Conservation (phyloP, 2,113 vertebrate genomes). For the Enhydra lutris region DNA sequence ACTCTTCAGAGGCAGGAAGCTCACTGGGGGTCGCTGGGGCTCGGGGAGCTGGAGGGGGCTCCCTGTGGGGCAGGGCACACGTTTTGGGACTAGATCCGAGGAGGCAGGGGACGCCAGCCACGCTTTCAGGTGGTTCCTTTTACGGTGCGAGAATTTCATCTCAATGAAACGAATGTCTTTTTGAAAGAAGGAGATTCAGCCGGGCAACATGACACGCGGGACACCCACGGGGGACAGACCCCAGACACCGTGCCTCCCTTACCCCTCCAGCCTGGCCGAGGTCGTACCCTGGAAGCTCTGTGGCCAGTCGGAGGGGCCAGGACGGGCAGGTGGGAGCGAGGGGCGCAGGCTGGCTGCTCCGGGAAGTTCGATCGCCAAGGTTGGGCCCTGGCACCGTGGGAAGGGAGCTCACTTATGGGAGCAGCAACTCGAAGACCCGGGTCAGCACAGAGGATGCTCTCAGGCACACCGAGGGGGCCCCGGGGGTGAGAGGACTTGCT, state of each 20-base stretch:
- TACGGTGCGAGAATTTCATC: accelerated
- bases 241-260: accelerated
- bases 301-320: accelerated
- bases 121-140: accelerated
- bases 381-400: too few species aligned
- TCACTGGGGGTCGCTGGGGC: accelerated
- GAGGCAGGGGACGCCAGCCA: accelerated
- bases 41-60: background rate
- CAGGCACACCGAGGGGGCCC: too few species aligned
- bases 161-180: background rate
- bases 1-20: background rate
- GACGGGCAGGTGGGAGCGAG: accelerated
- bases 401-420: background rate
- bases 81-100: accelerated
- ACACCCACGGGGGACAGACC: accelerated
- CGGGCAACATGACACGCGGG: accelerated
- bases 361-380: accelerated
- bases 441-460: background rate
- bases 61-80: accelerated
- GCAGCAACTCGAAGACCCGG: accelerated
- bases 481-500: too few species aligned
- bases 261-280: background rate
- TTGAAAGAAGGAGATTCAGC: background rate
- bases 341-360: background rate
- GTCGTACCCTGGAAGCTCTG: accelerated